Base-by-base conservation (phyloP, 1,140 invertebrate genomes). In the Platyura marginata region DNA sequence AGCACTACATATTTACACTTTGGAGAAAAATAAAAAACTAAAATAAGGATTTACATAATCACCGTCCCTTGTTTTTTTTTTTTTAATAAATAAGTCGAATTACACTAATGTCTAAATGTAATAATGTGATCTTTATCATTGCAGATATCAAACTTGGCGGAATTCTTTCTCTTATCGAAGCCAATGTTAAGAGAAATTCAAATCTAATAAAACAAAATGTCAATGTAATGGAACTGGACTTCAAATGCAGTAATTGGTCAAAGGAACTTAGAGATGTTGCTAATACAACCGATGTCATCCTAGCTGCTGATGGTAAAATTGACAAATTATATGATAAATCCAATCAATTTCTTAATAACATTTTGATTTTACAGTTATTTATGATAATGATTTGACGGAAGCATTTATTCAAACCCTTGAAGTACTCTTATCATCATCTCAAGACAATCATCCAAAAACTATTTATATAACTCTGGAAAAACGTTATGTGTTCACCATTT, bases 401-500 rank as follows among this genome's bases (percentile, higher is more conserved):
- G 81, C 77, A 1, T 89, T 92, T 53, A 70, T 91, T 2, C 61
- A 67, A 10, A 82, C 82, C 1, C 62, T n/a, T n/a, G n/a, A n/a
- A n/a, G n/a, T n/a, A n/a, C n/a, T n/a, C n/a, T n/a, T n/a, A n/a
- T n/a, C n/a, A n/a, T n/a, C n/a, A n/a, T n/a, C n/a, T n/a, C n/a
- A n/a, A n/a, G n/a, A n/a, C n/a, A n/a, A n/a, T n/a, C n/a, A n/a
- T n/a, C n/a, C n/a, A n/a, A 61, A 80, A 61, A 69, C 61, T 6
- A 60, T 82, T n/a, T 86, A 79, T 47, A 65, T 92, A 20, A 79
- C 82, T 3, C 52, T 92, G 35, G 88, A 92, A 54, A 91, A 90
- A 62, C 72, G 85, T 36, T 88, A 76, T 55, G 85, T 89, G 3
- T 90, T 89, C 50, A 88, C 83, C 3, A 59, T 85, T 43, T 67